Evolutionary conservation across 2,113 vertebrate species (phyloP).

Genomic region (Bostrychus sinensis): DNA sequence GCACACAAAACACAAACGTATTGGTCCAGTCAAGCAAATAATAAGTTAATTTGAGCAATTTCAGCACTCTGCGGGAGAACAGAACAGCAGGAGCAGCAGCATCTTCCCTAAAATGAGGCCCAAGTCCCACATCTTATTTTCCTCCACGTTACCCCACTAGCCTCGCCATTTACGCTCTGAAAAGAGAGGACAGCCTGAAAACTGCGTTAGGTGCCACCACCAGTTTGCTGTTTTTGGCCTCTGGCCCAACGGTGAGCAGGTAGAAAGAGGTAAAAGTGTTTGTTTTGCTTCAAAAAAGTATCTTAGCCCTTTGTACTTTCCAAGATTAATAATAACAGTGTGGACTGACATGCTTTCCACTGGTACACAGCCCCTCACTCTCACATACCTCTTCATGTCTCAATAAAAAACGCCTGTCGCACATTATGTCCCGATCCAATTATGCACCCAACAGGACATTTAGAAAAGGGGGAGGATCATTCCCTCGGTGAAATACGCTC

Average conservation of each 20-base stretch:
- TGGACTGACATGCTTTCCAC: slow-evolving; percentile 60
- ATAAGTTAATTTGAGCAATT: slow-evolving; percentile 88
- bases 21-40: slow-evolving; percentile 85
- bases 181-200: slow-evolving; percentile 27
- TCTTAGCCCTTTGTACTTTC: slow-evolving; percentile 41
- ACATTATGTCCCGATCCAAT: slow-evolving; percentile 75
- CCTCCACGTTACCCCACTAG: slow-evolving; percentile 20
- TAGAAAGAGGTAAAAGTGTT: slow-evolving; percentile 30
- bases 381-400: slow-evolving; percentile 45
- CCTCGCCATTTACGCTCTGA: slow-evolving; percentile 24
- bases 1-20: slow-evolving; percentile 81
- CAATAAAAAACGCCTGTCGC: slow-evolving; percentile 60
- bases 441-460: slow-evolving; percentile 71
- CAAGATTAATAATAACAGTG: slow-evolving; percentile 58
- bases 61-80: slow-evolving; percentile 77
- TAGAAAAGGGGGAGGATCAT: slow-evolving; percentile 60
- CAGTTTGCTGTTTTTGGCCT: slow-evolving; percentile 29
- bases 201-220: slow-evolving; percentile 32
- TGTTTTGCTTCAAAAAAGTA: slow-evolving; percentile 51
- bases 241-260: slow-evolving; percentile 10
- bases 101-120: slow-evolving; percentile 66
- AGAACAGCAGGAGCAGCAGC: slow-evolving; percentile 77
- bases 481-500: slow-evolving; percentile 62
- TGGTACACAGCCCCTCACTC: slow-evolving; percentile 45
- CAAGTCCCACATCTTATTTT: slow-evolving; percentile 39